Conservation (phyloP, 2,797 vertebrate species). For the Esox masquinongy region DNA sequence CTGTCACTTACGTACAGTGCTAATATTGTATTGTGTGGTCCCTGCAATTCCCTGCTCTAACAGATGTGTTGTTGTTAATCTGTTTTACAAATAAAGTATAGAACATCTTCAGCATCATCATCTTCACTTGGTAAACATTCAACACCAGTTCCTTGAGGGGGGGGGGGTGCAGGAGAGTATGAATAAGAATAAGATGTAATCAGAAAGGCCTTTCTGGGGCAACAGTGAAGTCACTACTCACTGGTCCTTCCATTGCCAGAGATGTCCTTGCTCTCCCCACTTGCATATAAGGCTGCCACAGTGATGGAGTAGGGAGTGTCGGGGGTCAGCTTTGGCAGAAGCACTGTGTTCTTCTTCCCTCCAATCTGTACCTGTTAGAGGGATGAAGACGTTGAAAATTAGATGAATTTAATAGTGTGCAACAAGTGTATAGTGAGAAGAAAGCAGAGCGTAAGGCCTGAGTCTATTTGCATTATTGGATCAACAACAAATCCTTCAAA, state of each 20-base stretch:
- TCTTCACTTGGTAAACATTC: not conserved
- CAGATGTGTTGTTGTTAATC: not conserved
- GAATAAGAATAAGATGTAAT: not conserved
- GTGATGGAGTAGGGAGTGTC: conserved; percentile 90
- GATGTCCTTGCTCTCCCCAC: conserved; percentile 82
- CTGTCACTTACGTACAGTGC: too few species aligned
- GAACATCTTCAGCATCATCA: not conserved
- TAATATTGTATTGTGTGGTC: too few species aligned
- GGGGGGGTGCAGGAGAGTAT: not conserved
- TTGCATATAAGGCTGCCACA: conserved; percentile 85
- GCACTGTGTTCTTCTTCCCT: conserved; percentile 87
- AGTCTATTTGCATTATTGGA: not conserved
- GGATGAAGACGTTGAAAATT: not conserved
- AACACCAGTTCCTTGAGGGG: not conserved
- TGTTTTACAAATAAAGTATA: not conserved
- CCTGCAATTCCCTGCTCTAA: too few species aligned
- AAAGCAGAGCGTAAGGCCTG: not conserved
- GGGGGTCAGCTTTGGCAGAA: conserved; percentile 91
- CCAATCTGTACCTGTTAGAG: conserved; percentile 82
- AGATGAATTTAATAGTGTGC: not conserved
- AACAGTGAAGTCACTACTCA: conserved; percentile 75
- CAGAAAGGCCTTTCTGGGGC: not conserved
- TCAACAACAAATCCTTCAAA: not conserved
- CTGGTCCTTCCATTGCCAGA: conserved; percentile 92
- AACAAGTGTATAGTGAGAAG: not conserved